phyloP scores from a whole-genome alignment of 1,140 invertebrate genomes.

The Drosophila oshimai region DNA sequence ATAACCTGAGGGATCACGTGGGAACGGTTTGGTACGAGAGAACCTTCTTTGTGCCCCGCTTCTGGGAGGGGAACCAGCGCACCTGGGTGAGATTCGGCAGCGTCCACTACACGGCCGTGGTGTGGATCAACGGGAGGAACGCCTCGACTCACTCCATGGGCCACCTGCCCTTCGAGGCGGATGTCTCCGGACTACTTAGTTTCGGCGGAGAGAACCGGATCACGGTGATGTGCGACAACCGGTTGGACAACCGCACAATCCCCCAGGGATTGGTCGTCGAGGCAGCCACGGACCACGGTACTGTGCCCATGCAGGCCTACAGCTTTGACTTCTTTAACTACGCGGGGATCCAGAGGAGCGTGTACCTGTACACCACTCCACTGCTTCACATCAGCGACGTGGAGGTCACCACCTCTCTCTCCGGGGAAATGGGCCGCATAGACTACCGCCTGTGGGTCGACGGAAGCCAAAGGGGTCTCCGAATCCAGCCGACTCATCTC shows the following conservation, averaged over 20 bases:
- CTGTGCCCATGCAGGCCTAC: conserved; percentile 89
- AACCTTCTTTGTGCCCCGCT: conserved; percentile 88
- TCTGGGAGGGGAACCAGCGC: conserved; percentile 87
- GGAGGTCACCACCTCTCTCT: conserved; percentile 88
- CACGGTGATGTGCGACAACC: conserved; percentile 97
- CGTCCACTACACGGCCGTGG: conserved; percentile 92
- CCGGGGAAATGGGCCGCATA: conserved; percentile 62
- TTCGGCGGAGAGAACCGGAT: conserved; percentile 89
- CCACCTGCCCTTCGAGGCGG: conserved; percentile 96
- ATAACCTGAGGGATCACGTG: conserved; percentile 93
- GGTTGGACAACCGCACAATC: conserved; percentile 89
- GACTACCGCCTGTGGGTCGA: conserved; percentile 51
- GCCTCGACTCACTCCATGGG: conserved; percentile 94
- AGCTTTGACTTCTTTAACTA: conserved; percentile 99
- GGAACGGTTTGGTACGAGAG: conserved; percentile 97
- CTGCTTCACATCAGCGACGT: conserved; percentile 92
- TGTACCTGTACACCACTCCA: conserved; percentile 94
- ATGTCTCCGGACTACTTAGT: conserved; percentile 88
- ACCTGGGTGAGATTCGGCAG: conserved; percentile 95
- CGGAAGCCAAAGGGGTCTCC: not conserved
- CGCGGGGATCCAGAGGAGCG: conserved; percentile 96
- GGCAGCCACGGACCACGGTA: conserved; percentile 86
- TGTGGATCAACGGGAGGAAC: conserved; percentile 94
- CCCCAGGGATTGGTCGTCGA: conserved; percentile 90
- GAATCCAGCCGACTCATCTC: conserved; percentile 5